Base-by-base conservation (phyloP, 2,797 vertebrate species). In the Hyperoplus lanceolatus region DNA sequence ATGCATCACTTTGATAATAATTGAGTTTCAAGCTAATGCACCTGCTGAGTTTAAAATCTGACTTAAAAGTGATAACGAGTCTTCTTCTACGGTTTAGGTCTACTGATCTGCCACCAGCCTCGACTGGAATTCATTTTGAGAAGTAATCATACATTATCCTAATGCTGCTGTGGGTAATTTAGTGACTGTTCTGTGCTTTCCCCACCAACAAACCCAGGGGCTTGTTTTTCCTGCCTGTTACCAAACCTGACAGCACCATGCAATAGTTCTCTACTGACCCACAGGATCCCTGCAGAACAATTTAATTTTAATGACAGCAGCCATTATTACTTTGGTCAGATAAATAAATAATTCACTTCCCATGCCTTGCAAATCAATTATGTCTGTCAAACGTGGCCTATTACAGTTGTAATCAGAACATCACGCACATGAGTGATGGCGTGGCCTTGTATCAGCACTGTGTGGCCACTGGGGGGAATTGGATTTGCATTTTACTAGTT, bases 371-470 rank as follows among this genome's bases (percentile, higher is more conserved):
- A 77, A 70, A 80, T 82, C 77, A 64, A 29, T 70, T 54, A 49
- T 70, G 71, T 63, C 38, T 76, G 67, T 80, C 64, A 82, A 79
- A 74, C 70, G 63, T 3, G 46, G 41, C 56, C 42, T 77, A 75
- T 83, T 80, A 78, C 71, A 70, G 59, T 59, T 81, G 79, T 73
- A 80, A 78, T 85, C 51, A 66, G 64, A 79, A 39, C 74, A 71
- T 80, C 55, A 54, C 48, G 65, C 57, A 38, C 49, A 54, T 70
- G 38, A 82, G 8, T 29, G 41, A 58, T 66, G 43, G n/a, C 2
- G 9, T 42, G 36, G 48, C 18, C 5, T n/a, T 45, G 16, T 48
- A 51, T 73, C 15, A 72, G 55, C 53, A 36, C 21, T 10, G 69
- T 10, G 69, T 39, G 53, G 62, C 53, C 60, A 6, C 69, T 21